Evolutionary conservation across 2,797 vertebrate species (phyloP).

Genomic region (Todus mexicanus): DNA sequence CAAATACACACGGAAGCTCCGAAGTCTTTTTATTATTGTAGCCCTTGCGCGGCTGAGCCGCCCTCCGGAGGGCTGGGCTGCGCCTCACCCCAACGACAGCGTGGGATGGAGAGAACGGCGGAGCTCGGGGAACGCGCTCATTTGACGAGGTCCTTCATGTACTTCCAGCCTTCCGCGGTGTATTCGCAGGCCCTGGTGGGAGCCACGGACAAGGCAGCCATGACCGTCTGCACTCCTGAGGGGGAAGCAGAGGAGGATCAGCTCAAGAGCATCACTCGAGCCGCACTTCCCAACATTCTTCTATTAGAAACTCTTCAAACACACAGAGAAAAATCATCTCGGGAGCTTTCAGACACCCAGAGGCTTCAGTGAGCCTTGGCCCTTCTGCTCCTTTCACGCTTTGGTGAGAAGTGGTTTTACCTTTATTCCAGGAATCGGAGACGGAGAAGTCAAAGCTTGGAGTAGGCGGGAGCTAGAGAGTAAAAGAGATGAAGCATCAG

Average conservation of each 20-base stretch:
- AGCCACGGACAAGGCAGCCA: constrained; percentile 84
- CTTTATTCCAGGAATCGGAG: constrained; percentile 88
- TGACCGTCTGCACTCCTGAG: constrained; percentile 83
- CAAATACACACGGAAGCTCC: not conserved
- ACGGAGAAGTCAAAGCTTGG: constrained; percentile 86
- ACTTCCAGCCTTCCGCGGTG: constrained; percentile 81
- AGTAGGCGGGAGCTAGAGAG: constrained; percentile 81
- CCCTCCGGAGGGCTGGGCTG: not conserved
- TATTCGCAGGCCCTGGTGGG: constrained; percentile 82
- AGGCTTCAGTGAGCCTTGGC: not conserved
- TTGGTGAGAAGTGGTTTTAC: constrained; percentile 67
- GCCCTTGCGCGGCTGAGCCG: not conserved
- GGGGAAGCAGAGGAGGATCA: not conserved
- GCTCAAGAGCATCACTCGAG: not conserved
- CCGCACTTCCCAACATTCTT: not conserved
- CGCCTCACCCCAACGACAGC: not conserved
- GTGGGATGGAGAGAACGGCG: not conserved
- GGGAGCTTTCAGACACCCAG: not conserved
- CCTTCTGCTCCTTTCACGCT: not conserved
- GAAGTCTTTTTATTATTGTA: constrained; percentile 56
- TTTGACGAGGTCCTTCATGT: constrained; percentile 85
- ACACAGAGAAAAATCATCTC: not conserved
- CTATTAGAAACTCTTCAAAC: not conserved
- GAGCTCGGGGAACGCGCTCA: constrained; percentile 25
- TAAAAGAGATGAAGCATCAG: constrained; percentile 26